A percentile compares a stretch with the other conserved stretches of the same genome.
Conservation (phyloP, 2,113 vertebrate species). For the Tenrec ecaudatus region DNA sequence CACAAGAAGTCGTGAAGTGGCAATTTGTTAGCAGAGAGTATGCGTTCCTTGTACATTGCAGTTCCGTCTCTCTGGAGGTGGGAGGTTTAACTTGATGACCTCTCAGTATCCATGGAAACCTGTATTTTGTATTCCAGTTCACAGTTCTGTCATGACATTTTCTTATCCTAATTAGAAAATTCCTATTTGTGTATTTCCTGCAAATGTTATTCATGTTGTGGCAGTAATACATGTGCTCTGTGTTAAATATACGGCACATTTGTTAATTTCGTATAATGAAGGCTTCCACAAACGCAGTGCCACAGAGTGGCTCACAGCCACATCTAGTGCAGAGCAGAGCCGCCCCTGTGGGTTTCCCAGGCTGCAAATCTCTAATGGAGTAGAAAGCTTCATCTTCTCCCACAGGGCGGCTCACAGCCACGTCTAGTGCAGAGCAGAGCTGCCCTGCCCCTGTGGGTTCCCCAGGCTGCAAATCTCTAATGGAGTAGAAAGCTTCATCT, state of each 20-base stretch:
- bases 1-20: neutral
- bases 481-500: no score
- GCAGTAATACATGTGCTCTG: neutral
- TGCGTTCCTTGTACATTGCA: conserved; percentile 29
- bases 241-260: conserved; percentile 10
- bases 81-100: conserved; percentile 11
- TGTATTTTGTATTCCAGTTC: conserved; percentile 34
- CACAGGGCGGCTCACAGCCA: no score
- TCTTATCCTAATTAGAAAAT: conserved; percentile 55
- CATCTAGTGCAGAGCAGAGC: no score
- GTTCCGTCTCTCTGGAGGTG: neutral
- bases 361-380: no score
- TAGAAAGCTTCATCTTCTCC: no score
- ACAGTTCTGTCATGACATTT: conserved; percentile 32
- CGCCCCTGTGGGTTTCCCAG: no score
- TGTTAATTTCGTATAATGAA: conserved; percentile 24
- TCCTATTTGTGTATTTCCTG: conserved; percentile 22
- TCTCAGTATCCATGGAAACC: conserved; percentile 24
- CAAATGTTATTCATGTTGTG: conserved; percentile 15
- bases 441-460: no score
- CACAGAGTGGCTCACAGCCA: no score
- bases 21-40: conserved; percentile 23
- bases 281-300: no score
- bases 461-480: no score
- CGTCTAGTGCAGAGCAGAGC: no score